Evolutionary conservation across 2,888 invertebrate species (phyloP).

Genomic region (Drosophila neutralis): DNA sequence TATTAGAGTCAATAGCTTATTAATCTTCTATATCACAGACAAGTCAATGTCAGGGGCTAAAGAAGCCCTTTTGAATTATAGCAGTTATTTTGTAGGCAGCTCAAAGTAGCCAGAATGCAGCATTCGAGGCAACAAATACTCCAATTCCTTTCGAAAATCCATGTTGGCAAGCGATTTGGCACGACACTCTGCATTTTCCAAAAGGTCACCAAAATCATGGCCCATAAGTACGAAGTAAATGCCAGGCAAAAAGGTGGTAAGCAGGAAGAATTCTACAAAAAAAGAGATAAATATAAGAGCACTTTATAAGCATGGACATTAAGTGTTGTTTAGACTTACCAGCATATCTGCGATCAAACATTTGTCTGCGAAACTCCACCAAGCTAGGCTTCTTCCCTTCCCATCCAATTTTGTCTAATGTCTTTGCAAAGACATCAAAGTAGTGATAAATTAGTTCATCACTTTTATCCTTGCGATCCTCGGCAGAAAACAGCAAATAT

Average conservation of each 20-base stretch:
- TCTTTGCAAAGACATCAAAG: constrained; percentile 57
- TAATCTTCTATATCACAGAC: neutral
- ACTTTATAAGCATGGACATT: neutral
- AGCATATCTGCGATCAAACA: constrained; percentile 46
- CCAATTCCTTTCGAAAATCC: constrained; percentile 34
- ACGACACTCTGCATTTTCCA: constrained; percentile 14
- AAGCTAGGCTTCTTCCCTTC: constrained; percentile 58
- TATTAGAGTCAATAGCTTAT: neutral
- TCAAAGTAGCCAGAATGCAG: constrained; percentile 66
- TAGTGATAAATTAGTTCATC: constrained; percentile 67
- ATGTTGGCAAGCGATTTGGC: constrained; percentile 1
- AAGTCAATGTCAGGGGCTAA: neutral
- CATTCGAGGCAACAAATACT: constrained; percentile 48
- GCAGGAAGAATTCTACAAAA: constrained; percentile 34
- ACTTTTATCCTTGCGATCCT: constrained; percentile 45
- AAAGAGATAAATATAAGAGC: neutral
- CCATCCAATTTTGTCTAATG: constrained; percentile 58
- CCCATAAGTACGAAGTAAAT: constrained; percentile 9
- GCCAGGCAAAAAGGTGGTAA: constrained; percentile 37
- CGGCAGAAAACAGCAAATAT: constrained; percentile 58
- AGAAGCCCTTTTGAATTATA: neutral
- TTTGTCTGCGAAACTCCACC: constrained; percentile 50
- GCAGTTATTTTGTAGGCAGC: constrained; percentile 3
- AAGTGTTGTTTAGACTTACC: constrained; percentile 57
- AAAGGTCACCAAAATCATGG: constrained; percentile 13